Evolutionary conservation across 2,797 vertebrate genomes (phyloP).

Genomic region (Pantherophis alleghaniensis): DNA sequence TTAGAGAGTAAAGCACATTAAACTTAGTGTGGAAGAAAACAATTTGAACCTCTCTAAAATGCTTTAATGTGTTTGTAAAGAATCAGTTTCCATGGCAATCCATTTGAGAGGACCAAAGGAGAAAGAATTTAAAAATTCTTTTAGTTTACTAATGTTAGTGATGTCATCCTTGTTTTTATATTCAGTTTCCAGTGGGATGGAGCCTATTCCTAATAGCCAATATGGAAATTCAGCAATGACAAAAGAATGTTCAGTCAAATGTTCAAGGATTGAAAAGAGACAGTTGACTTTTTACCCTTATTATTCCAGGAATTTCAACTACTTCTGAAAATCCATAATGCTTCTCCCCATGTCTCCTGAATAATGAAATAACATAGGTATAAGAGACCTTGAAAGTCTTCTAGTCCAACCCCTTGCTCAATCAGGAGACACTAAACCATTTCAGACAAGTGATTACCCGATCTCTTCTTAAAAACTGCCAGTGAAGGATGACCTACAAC

Average conservation of each 20-base stretch:
- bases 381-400: background rate
- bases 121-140: background rate
- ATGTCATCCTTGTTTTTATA: background rate
- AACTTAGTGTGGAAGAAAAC: slow-evolving; percentile 17
- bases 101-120: background rate
- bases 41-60: slow-evolving; percentile 5
- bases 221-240: background rate
- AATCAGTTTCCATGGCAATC: slow-evolving; percentile 17
- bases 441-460: background rate
- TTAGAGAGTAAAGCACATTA: slow-evolving; percentile 4
- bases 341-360: background rate
- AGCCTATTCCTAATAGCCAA: background rate
- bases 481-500: background rate
- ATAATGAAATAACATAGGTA: background rate
- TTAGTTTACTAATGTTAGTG: background rate
- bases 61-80: slow-evolving; percentile 34
- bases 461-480: background rate
- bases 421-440: background rate
- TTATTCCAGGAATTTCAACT: background rate
- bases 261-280: background rate
- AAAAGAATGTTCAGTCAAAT: background rate
- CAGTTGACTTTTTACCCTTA: background rate
- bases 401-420: background rate
- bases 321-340: background rate
- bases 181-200: background rate